These are phyloP conservation scores for Sericinus montela DNA, from an alignment of 2,888 invertebrate genomes.

Conservation along the genomic window DNA sequence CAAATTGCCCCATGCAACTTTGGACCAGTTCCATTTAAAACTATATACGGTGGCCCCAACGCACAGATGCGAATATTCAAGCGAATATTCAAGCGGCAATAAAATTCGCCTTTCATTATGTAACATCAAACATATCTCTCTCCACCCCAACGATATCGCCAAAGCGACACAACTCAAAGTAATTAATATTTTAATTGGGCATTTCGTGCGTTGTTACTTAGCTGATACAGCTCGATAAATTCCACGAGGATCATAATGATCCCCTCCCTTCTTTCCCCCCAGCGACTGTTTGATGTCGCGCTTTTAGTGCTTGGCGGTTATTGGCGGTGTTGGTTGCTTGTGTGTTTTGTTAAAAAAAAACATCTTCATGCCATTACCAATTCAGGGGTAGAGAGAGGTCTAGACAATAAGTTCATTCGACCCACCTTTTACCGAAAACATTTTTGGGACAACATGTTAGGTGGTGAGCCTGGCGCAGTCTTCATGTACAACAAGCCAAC, in stretches of 20 bases:
- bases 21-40: neutral
- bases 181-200: constrained; percentile 79
- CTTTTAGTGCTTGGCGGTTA: constrained; percentile 26
- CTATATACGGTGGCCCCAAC: neutral
- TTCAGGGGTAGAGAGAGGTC: no score
- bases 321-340: neutral
- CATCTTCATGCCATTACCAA: no score
- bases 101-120: constrained; percentile 17
- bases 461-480: no score
- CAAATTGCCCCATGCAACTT: neutral
- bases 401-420: no score
- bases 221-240: constrained; percentile 74
- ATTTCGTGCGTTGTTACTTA: constrained; percentile 72
- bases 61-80: neutral
- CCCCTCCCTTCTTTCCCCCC: no score
- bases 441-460: no score
- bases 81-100: constrained; percentile 2
- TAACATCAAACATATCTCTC: constrained; percentile 31
- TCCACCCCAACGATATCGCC: constrained; percentile 48
- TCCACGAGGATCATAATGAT: constrained; percentile 61
- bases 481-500: no score
- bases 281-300: constrained; percentile 40
- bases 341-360: no score
- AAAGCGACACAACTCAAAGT: constrained; percentile 68
- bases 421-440: no score